These are phyloP conservation scores for Orcinus orca DNA, from an alignment of 2,113 vertebrate species.

Conservation along the genomic window DNA sequence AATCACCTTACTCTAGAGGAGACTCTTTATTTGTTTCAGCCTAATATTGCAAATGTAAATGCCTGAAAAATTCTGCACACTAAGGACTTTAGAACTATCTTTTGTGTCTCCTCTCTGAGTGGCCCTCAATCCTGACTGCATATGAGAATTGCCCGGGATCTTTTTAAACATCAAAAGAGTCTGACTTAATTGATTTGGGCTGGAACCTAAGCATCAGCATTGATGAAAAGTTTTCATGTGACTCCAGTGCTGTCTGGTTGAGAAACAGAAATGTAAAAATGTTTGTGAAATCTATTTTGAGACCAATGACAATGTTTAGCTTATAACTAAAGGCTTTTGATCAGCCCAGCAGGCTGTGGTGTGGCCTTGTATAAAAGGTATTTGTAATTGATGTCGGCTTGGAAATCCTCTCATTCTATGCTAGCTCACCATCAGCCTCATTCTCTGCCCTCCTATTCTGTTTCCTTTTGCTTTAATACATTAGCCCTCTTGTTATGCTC, in stretches of 20 bases:
- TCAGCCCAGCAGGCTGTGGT: not conserved
- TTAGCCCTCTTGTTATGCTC: not conserved
- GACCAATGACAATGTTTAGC: not conserved
- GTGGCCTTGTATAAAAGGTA: not conserved
- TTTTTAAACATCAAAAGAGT: not conserved
- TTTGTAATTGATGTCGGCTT: constrained; percentile 2
- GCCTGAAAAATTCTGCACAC: not conserved
- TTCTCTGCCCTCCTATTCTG: not conserved
- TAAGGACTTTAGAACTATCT: not conserved
- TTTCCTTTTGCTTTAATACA: not conserved
- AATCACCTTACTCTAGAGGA: not conserved
- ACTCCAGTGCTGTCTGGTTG: not conserved
- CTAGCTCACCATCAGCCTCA: constrained; percentile 32
- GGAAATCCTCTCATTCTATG: constrained; percentile 49
- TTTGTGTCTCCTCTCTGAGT: not conserved
- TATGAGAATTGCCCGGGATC: not conserved
- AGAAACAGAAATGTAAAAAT: not conserved
- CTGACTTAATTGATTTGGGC: not conserved
- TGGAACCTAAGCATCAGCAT: not conserved
- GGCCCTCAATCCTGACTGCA: not conserved
- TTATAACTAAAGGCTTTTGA: not conserved
- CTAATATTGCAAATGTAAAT: not conserved
- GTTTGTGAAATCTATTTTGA: not conserved
- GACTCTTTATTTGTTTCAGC: not conserved
- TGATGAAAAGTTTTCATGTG: not conserved